Evolutionary conservation across 2,113 vertebrate genomes (phyloP).

Genomic region (Anolis sagrei): DNA sequence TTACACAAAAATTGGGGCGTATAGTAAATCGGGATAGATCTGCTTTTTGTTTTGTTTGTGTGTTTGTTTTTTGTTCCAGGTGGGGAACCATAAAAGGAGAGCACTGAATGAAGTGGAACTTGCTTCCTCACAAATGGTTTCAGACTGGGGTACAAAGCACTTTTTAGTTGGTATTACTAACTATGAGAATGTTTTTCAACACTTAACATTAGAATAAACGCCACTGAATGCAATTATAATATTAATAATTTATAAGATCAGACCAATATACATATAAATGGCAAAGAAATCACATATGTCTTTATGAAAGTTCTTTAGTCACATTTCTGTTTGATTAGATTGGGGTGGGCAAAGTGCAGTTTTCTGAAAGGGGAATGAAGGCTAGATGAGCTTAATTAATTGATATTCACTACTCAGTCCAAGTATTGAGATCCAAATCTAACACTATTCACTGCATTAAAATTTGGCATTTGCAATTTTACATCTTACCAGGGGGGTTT

Average conservation of each 20-base stretch:
- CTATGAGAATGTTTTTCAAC: neutral
- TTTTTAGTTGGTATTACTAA: neutral
- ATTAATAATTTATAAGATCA: neutral
- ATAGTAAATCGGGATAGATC: neutral
- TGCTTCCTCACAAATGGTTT: neutral
- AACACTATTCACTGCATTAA: neutral
- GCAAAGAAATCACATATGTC: neutral
- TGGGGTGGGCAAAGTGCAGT: neutral
- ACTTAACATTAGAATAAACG: neutral
- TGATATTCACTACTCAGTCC: neutral
- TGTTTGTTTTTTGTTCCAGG: neutral
- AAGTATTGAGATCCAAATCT: neutral
- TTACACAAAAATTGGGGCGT: neutral
- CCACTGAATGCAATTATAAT: neutral
- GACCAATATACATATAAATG: neutral
- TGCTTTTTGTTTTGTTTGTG: neutral
- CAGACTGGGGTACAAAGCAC: neutral
- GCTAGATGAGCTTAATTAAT: neutral
- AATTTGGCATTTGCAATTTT: neutral
- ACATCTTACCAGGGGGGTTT: neutral
- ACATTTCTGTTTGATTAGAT: slow-evolving; percentile 6
- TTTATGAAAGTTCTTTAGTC: fast-evolving
- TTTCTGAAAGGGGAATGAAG: neutral
- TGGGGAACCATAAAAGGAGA: neutral
- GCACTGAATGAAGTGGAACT: neutral